Evolutionary conservation across 2,113 vertebrate genomes (phyloP).

Genomic region (Notechis scutatus): DNA sequence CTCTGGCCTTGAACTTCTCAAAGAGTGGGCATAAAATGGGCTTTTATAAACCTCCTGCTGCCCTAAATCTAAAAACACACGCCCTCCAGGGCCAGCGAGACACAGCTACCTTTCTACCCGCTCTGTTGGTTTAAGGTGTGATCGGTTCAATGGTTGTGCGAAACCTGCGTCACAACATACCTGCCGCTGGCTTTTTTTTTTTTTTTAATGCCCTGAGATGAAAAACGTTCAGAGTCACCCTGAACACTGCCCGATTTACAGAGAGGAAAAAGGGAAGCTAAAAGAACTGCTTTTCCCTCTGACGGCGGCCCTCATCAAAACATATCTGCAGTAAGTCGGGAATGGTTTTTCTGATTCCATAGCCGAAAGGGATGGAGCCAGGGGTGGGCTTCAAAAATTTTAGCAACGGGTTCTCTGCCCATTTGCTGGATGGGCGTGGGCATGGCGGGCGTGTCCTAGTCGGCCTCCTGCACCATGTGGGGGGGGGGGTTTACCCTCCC

Average conservation of each 20-base stretch:
- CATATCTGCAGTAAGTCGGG: neutral
- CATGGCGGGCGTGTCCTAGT: no score
- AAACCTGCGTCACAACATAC: slow-evolving; percentile 89
- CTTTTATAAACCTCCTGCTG: slow-evolving; percentile 78
- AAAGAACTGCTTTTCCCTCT: slow-evolving; percentile 36
- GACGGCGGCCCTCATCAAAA: slow-evolving; percentile 29
- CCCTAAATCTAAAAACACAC: slow-evolving; percentile 69
- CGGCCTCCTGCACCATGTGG: no score
- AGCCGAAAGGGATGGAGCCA: slow-evolving; percentile 7
- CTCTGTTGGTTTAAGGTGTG: slow-evolving; percentile 88
- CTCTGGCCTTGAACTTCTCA: slow-evolving; percentile 89
- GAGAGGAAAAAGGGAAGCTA: slow-evolving; percentile 42
- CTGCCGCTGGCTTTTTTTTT: slow-evolving; percentile 68
- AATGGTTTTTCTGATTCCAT: slow-evolving; percentile 12
- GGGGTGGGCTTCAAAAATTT: no score
- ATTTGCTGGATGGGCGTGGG: no score
- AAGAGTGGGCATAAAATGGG: slow-evolving; percentile 80
- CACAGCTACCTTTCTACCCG: slow-evolving; percentile 92
- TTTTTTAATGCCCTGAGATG: slow-evolving; percentile 33
- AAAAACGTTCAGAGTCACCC: slow-evolving; percentile 35
- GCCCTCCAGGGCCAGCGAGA: slow-evolving; percentile 68
- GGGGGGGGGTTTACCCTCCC: no score
- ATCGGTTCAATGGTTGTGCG: slow-evolving; percentile 78
- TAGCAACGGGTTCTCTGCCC: no score
- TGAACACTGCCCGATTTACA: slow-evolving; percentile 70